Base-by-base conservation (phyloP, 2,113 vertebrate genomes). In the Reinhardtius hippoglossoides region DNA sequence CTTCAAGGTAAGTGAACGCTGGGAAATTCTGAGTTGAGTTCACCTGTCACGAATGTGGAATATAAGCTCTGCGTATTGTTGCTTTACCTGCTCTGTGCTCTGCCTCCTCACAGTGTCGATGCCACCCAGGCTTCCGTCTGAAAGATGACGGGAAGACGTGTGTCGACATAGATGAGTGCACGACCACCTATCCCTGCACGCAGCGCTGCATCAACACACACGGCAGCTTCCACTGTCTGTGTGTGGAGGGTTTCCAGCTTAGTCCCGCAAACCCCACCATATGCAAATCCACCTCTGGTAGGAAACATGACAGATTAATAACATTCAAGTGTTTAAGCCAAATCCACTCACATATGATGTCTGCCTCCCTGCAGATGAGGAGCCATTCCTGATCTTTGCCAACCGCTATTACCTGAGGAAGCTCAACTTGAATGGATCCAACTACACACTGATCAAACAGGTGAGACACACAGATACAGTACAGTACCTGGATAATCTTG, bases 391-490 rank as follows among this genome's bases (percentile, higher is more conserved):
- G 81, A 99, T 99, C 83, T 99, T 99, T 0, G 98, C 98, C 74
- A 99, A 99, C 91, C 97, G 98, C 7, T 99, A 99, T 93, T 99
- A 99, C 89, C 95, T 99, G 79, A 93, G 98, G 72, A 99, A 97
- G 88, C 96, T 99, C 77, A 98, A 97, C 90, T 91, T 99, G 88
- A 96, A 98, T 0, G 98, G 97, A 63, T 95, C 96, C 76, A 99
- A 99, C 93, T 99, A 99, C 92, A 99, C 97, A 0, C 91, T 99
- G 80, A 92, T 99, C 55, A 99, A 99, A 92, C 98, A 99, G 97
- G 98, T 98, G 71, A 91, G 81, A 14, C 63, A 50, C 64, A 52
- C 71, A 67, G 54, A 55, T 71, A 24, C 20, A 27, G 27, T 73
- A 21, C 14, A 27, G 27, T 13, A 9, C 35, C 14, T 44, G 63